phyloP scores from a whole-genome alignment of 2,113 vertebrate genomes.

The Corydoras maculifer region DNA sequence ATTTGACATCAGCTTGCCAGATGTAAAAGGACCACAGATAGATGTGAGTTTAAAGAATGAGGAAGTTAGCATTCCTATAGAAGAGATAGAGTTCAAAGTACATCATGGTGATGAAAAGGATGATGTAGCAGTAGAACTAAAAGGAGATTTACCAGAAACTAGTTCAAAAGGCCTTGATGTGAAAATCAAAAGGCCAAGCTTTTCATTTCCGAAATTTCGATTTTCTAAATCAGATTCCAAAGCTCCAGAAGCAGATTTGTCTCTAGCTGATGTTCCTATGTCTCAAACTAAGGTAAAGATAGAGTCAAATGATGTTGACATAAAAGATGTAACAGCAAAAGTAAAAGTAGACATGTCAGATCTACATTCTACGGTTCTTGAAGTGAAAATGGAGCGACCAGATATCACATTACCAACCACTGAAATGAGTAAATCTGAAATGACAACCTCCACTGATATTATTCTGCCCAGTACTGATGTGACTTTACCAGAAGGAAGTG shows the following conservation, averaged over 20 bases:
- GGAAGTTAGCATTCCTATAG: slow-evolving; percentile 4
- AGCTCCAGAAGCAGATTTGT: not conserved
- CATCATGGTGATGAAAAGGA: not conserved
- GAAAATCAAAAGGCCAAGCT: slow-evolving; percentile 50
- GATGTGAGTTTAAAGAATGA: not conserved
- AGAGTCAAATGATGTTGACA: slow-evolving; percentile 12
- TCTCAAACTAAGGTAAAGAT: slow-evolving; percentile 13
- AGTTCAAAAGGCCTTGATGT: not conserved
- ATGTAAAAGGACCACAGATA: slow-evolving; percentile 32
- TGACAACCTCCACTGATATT: slow-evolving; percentile 31
- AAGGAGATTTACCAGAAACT: too few species aligned
- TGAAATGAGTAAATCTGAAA: slow-evolving; percentile 52
- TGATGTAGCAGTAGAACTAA: too few species aligned
- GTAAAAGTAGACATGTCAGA: slow-evolving; percentile 23
- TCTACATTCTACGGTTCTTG: slow-evolving; percentile 29
- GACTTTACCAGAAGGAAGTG: slow-evolving; percentile 33
- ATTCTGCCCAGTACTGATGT: slow-evolving; percentile 34
- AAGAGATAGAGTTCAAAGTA: slow-evolving; percentile 14
- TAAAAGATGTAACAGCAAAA: slow-evolving; percentile 1
- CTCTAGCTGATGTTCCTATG: not conserved
- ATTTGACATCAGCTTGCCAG: slow-evolving; percentile 22
- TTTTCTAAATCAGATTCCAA: slow-evolving; percentile 46
- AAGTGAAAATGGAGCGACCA: slow-evolving; percentile 49
- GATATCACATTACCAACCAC: slow-evolving; percentile 48
- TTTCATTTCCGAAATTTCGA: slow-evolving; percentile 53